Evolutionary conservation across 2,113 vertebrate genomes (phyloP).

Genomic region (Lanius ludovicianus): DNA sequence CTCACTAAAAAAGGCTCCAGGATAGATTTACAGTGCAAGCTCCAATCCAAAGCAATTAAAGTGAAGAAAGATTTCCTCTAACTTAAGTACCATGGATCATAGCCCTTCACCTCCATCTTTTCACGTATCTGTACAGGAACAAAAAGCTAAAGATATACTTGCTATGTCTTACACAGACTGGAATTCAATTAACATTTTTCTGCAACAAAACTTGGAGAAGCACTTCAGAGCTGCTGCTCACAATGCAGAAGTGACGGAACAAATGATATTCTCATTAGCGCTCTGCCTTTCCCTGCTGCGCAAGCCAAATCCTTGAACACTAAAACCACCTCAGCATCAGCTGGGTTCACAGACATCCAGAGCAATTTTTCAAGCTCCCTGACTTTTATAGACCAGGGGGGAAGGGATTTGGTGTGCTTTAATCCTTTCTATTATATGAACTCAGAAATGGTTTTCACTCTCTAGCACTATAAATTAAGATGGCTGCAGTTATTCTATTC

Average conservation of each 20-base stretch:
- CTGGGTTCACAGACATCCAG: slow-evolving; percentile 47
- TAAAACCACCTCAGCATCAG: slow-evolving; percentile 56
- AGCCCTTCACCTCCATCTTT: neutral
- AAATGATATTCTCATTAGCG: slow-evolving; percentile 55
- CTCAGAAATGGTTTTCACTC: slow-evolving; percentile 41
- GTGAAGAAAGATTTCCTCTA: neutral
- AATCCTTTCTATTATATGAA: slow-evolving; percentile 51
- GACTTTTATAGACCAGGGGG: slow-evolving; percentile 56
- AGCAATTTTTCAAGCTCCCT: slow-evolving; percentile 54
- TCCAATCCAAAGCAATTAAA: neutral
- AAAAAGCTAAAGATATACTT: slow-evolving; percentile 15
- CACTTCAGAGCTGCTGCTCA: slow-evolving; percentile 49
- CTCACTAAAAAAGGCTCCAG: neutral
- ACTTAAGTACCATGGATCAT: neutral
- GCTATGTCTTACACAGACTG: neutral
- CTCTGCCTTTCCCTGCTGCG: slow-evolving; percentile 55
- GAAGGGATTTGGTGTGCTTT: slow-evolving; percentile 50
- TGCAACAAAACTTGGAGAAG: slow-evolving; percentile 33
- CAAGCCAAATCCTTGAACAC: slow-evolving; percentile 46
- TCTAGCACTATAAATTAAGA: slow-evolving; percentile 22
- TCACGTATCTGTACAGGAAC: neutral
- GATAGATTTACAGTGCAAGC: neutral
- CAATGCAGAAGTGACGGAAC: slow-evolving; percentile 25
- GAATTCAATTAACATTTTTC: slow-evolving; percentile 56
- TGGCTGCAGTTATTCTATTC: slow-evolving; percentile 15